Percentiles rank a stretch among this genome's conserved stretches.
phyloP scores from a whole-genome alignment of 1,140 invertebrate species.

The Drosophila santomea region DNA sequence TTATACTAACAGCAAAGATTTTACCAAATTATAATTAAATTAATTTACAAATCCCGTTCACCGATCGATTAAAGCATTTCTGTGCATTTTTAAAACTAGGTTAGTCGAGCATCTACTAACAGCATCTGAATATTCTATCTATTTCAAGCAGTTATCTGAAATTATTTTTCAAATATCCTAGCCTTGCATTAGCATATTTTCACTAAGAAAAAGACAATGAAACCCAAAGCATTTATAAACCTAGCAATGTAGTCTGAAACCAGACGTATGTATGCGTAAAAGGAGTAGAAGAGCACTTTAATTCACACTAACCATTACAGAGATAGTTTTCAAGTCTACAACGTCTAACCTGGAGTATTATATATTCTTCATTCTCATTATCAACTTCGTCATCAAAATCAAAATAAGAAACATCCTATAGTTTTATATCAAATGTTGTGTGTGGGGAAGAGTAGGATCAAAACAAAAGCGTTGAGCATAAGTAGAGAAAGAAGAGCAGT shows the following conservation, averaged over 20 bases:
- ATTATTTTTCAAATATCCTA: not conserved
- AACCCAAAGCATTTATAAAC: not conserved
- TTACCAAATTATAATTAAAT: slow-evolving; percentile 8
- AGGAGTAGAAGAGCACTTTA: slow-evolving; percentile 25
- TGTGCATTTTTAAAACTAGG: slow-evolving; percentile 15
- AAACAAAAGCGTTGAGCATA: slow-evolving; percentile 42
- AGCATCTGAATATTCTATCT: not conserved
- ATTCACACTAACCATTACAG: slow-evolving; percentile 57
- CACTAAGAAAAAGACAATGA: not conserved
- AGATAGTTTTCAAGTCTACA: slow-evolving; percentile 52
- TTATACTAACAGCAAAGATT: not conserved
- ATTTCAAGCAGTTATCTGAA: no score
- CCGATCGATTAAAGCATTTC: slow-evolving; percentile 21
- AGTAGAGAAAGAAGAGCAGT: slow-evolving; percentile 31
- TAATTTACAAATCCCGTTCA: slow-evolving; percentile 13
- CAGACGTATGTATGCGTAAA: not conserved
- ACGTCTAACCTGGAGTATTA: slow-evolving; percentile 84
- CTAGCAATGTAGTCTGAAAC: slow-evolving; percentile 13
- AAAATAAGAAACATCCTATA: slow-evolving; percentile 83
- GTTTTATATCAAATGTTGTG: slow-evolving; percentile 15
- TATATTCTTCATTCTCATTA: slow-evolving; percentile 83
- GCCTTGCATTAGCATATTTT: not conserved
- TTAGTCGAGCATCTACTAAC: slow-evolving; percentile 13
- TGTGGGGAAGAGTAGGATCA: slow-evolving; percentile 33
- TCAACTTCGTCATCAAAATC: slow-evolving; percentile 79